Conservation (phyloP, 2,113 vertebrate genomes). For the Paralichthys olivaceus region DNA sequence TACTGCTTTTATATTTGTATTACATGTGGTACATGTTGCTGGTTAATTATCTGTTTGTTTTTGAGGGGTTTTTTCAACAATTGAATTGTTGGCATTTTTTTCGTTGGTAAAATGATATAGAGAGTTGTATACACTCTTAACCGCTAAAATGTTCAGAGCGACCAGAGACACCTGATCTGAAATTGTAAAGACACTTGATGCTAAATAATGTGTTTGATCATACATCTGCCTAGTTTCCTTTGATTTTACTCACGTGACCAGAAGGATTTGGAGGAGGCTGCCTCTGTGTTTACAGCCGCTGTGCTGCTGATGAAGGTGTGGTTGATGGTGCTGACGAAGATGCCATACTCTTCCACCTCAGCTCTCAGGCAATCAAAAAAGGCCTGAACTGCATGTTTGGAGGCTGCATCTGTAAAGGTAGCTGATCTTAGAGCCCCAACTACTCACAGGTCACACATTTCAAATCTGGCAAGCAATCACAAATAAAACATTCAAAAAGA, state of each 20-base stretch:
- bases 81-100: background rate
- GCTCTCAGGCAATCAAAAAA: conserved; percentile 96
- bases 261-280: conserved; percentile 57
- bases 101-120: too few relatives aligned
- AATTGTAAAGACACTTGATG: background rate
- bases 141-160: too few relatives aligned
- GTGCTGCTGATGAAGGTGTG: conserved; percentile 89
- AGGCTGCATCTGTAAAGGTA: conserved; percentile 88
- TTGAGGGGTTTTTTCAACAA: too few relatives aligned
- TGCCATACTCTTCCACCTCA: conserved; percentile 92
- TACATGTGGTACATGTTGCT: too few relatives aligned
- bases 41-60: too few relatives aligned
- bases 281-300: background rate
- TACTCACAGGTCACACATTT: background rate
- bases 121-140: background rate
- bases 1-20: too few relatives aligned
- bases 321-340: conserved; percentile 91
- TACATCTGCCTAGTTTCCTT: background rate
- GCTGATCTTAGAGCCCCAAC: background rate
- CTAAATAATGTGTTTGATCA: background rate
- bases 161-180: too few relatives aligned
- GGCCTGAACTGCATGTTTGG: conserved; percentile 93
- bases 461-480: background rate
- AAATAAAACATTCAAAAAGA: background rate
- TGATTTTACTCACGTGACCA: conserved; percentile 68